Evolutionary conservation across 2,888 invertebrate species (phyloP), one percentile per base, ranked within the genome.

Genomic region (Diabrotica balteata): DNA sequence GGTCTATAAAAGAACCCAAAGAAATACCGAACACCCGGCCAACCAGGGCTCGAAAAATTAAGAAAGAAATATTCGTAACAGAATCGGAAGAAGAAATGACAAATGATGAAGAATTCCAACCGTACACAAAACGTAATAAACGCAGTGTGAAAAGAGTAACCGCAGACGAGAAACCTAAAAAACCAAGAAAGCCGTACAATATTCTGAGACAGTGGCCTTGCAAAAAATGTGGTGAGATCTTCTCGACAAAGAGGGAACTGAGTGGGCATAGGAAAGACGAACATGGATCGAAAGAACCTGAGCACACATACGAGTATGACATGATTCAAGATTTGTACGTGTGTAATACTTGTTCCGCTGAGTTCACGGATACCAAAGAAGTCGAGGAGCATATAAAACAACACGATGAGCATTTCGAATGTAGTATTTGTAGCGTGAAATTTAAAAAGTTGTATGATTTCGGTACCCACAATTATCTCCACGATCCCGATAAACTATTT

Each of bases 401-500:
- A 8, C 80, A 80, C 66, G 76, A 73, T 6, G 78, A 77, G 55
- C 74, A 72, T 45, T 89, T 87, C 70, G 87, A 86, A 0, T 84
- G 84, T 67, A 71, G 77, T 6, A 72, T 75, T 11, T 84, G 84
- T 66, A 69, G 77, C 44, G 74, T 79, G 47, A 76, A 73, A 53
- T 83, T 82, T 69, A 78, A 80, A 45, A 79, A 79, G 45, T 75
- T 81, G 4, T 81, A 82, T 68, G 80, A 82, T 53, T 80, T 79
- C 66, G 78, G 80, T 7, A 76, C 76, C 11, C 84, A 84, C 70
- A 76, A 78, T 63, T 75, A 74, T 46, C 77, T 73, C 10, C 84
- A 84, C 63, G 77, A 72, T 47, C 73, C 77, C 5, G 78, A 79
- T 17, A 77, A 80, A 46, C 69, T 77, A 17, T 81, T 80, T 68